Evolutionary conservation across 1,140 invertebrate genomes (phyloP), one percentile per base, ranked within the genome.

Genomic region (Drepana arcuata): DNA sequence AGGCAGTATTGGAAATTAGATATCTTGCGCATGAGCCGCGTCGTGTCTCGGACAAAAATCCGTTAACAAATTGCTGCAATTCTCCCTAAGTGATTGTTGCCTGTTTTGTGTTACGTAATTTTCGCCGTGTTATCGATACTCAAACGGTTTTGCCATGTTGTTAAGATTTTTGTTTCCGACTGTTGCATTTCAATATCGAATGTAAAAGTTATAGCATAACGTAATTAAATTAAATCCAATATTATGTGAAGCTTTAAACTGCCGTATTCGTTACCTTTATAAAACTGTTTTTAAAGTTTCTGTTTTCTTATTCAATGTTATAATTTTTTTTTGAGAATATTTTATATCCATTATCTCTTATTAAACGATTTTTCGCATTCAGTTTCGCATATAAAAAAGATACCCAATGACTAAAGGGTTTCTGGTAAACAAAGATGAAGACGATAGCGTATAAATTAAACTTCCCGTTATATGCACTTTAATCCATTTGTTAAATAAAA

Each of bases 41-140:
- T 71, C 77, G 67, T 81, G 74, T 81, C 77, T 77, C 77, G 74
- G 70, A 60, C 70, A 81, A 81, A 81, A 81, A 81, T 81, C 77
- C 77, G 79, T 82, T 82, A 82, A 82, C 77, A 82, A 82, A 82
- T 82, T 82, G 77, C 74, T 78, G 77, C 72, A 74, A 82, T 82
- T 79, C 77, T n/a, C n/a, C n/a, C n/a, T n/a, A n/a, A n/a, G n/a
- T 70, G 69, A 69, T 82, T 77, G 72, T 82, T 78, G 69, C 52
- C 66, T 62, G 72, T 66, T 75, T 71, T 74, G 69, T 60, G 66
- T 62, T 59, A 60, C 66, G 70, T 72, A 72, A 74, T 79, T 70
- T 73, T 60, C 62, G 49, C 41, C 44, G 52, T 62, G 69, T 58
- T 74, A 73, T 74, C 57, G 59, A 67, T 73, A 69, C 62, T 45